phyloP scores from a whole-genome alignment of 1,140 invertebrate species.

The Teleogryllus occipitalis region DNA sequence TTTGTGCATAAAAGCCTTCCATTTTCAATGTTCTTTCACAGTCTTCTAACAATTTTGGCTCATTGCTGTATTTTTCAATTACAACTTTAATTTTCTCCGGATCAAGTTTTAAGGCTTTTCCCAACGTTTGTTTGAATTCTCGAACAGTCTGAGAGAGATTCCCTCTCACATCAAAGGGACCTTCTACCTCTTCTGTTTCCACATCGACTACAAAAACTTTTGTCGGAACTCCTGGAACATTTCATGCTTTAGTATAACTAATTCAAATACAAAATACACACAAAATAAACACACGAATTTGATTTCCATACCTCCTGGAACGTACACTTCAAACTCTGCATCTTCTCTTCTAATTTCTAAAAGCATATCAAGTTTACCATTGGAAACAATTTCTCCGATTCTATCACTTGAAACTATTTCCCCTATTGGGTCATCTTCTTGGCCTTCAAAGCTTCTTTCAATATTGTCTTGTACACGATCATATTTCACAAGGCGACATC shows the following conservation, averaged over 20 bases:
- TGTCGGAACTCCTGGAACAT: conserved; percentile 43
- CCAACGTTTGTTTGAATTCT: conserved; percentile 51
- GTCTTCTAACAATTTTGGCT: conserved; percentile 40
- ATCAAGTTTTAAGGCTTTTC: conserved; percentile 39
- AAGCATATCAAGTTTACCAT: conserved; percentile 51
- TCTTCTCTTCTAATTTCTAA: conserved; percentile 58
- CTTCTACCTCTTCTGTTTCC: conserved; percentile 49
- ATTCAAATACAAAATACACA: conserved; percentile 18
- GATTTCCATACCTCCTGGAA: conserved; percentile 45
- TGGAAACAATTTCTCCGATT: conserved; percentile 25
- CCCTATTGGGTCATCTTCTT: conserved; percentile 45
- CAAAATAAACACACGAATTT: background rate
- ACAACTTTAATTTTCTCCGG: conserved; percentile 43
- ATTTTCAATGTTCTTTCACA: conserved; percentile 42
- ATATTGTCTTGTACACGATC: conserved; percentile 56
- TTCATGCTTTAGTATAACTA: conserved; percentile 1
- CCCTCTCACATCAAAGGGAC: conserved; percentile 51
- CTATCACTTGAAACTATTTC: conserved; percentile 42
- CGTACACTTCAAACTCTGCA: conserved; percentile 55
- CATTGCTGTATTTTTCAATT: conserved; percentile 41
- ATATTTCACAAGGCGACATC: conserved; percentile 66
- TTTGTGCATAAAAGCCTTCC: conserved; percentile 42
- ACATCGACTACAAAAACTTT: conserved; percentile 57
- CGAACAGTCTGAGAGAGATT: conserved; percentile 47
- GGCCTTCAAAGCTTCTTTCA: conserved; percentile 59